These are phyloP conservation scores for Procambarus clarkii DNA, from an alignment of 1,140 invertebrate species.

Conservation along the genomic window DNA sequence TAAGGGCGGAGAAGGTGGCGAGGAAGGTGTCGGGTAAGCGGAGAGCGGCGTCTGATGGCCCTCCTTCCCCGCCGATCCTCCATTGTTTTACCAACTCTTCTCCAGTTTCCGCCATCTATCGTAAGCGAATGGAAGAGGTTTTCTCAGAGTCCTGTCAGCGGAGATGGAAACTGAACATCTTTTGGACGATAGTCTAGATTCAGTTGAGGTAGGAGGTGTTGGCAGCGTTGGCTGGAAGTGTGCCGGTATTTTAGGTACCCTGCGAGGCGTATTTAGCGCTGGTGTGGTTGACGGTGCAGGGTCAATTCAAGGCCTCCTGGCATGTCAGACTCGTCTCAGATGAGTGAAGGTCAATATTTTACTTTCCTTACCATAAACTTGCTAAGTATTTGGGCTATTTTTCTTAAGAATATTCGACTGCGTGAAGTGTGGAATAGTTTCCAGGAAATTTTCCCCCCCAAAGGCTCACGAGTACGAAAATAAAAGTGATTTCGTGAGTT, in stretches of 20 bases:
- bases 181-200: constrained; percentile 68
- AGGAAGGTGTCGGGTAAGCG: not conserved
- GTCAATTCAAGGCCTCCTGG: not conserved
- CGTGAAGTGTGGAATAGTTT: not conserved
- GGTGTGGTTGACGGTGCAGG: not conserved
- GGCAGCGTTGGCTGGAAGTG: not conserved
- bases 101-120: constrained; percentile 41
- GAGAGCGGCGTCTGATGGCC: not conserved
- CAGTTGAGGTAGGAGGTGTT: constrained; percentile 51
- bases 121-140: constrained; percentile 57
- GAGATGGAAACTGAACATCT: constrained; percentile 65
- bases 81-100: not conserved
- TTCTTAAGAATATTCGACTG: not conserved
- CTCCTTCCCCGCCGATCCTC: constrained; percentile 23
- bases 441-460: not conserved
- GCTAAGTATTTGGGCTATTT: not conserved
- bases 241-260: not conserved
- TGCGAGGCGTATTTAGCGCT: not conserved
- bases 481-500: not conserved
- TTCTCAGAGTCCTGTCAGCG: constrained; percentile 61
- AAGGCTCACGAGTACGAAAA: not conserved
- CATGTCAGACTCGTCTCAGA: constrained; percentile 34
- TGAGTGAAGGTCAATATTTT: constrained; percentile 68
- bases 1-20: not conserved
- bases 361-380: constrained; percentile 23